Evolutionary conservation across 2,888 invertebrate genomes (phyloP).

Genomic region (Cosmia pyralina): DNA sequence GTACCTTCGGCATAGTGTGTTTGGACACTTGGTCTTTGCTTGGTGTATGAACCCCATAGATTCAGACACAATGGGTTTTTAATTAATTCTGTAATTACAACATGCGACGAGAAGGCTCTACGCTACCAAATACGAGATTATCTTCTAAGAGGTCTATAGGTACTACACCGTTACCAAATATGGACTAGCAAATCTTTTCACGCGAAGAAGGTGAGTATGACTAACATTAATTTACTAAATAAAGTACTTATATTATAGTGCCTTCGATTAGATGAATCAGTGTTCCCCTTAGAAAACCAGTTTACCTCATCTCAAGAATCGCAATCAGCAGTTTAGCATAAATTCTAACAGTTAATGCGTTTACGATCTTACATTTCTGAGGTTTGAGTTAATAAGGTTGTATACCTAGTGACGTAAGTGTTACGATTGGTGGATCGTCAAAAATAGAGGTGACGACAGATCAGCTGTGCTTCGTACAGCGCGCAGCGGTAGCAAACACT

Average conservation of each 20-base stretch:
- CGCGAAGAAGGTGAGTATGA: constrained; percentile 1
- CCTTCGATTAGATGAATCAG: constrained; percentile 59
- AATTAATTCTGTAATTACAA: too few relatives aligned
- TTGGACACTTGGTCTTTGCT: too few relatives aligned
- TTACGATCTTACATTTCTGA: constrained; percentile 26
- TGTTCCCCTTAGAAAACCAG: constrained; percentile 58
- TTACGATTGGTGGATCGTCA: constrained; percentile 63
- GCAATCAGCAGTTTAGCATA: constrained; percentile 68
- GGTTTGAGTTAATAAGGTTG: constrained; percentile 36
- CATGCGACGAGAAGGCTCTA: not conserved
- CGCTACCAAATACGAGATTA: not conserved
- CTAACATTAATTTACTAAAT: constrained; percentile 21
- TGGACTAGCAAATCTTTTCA: not conserved
- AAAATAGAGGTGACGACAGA: constrained; percentile 81
- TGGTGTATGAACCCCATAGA: too few relatives aligned
- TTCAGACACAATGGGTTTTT: too few relatives aligned
- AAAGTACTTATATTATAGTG: constrained; percentile 23
- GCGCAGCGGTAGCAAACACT: constrained; percentile 66
- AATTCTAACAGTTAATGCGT: constrained; percentile 63
- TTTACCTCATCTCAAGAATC: constrained; percentile 66
- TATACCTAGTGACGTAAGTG: constrained; percentile 67
- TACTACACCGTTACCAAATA: not conserved
- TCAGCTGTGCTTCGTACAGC: constrained; percentile 61
- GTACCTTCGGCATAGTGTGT: too few relatives aligned
- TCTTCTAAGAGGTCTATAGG: not conserved